Percentiles rank a stretch among this genome's conserved stretches.
phyloP scores from a whole-genome alignment of 2,797 vertebrate species.

The Crenuchus spilurus region DNA sequence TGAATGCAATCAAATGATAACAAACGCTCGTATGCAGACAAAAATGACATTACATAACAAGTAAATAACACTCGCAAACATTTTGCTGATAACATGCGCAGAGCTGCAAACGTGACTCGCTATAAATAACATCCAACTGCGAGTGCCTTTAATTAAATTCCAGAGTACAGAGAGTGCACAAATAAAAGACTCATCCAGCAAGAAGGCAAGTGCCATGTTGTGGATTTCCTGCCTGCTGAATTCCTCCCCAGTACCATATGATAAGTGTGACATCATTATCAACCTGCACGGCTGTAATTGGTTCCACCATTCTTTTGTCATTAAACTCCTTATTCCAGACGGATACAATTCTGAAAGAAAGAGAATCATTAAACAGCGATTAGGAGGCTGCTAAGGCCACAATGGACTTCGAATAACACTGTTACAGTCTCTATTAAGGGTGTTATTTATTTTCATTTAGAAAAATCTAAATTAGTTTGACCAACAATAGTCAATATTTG shows the following conservation, averaged over 20 bases:
- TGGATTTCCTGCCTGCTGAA: background rate
- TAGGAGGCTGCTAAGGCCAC: conserved; percentile 20
- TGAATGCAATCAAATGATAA: conserved; percentile 31
- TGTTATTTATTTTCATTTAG: no score
- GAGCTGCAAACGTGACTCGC: background rate
- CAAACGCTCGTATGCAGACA: conserved; percentile 8
- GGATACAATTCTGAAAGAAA: conserved; percentile 36
- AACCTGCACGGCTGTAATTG: conserved; percentile 38
- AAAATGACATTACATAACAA: conserved; percentile 27
- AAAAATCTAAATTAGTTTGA: no score
- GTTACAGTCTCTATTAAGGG: no score
- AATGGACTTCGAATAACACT: background rate
- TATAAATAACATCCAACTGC: background rate
- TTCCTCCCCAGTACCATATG: conserved; percentile 2
- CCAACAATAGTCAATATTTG: no score
- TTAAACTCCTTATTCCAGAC: conserved; percentile 34
- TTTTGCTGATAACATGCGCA: background rate
- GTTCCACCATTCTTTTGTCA: conserved; percentile 36
- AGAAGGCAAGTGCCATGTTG: background rate
- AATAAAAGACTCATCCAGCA: background rate
- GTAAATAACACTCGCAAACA: conserved; percentile 7
- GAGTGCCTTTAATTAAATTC: conserved; percentile 1
- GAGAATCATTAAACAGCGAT: conserved; percentile 42
- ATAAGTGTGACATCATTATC: conserved; percentile 31
- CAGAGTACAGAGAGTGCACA: background rate